A percentile compares a stretch with the other conserved stretches of the same genome.
These are phyloP conservation scores for Lissocephala sabroskyi DNA, from an alignment of 2,888 invertebrate species.

Conservation along the genomic window DNA sequence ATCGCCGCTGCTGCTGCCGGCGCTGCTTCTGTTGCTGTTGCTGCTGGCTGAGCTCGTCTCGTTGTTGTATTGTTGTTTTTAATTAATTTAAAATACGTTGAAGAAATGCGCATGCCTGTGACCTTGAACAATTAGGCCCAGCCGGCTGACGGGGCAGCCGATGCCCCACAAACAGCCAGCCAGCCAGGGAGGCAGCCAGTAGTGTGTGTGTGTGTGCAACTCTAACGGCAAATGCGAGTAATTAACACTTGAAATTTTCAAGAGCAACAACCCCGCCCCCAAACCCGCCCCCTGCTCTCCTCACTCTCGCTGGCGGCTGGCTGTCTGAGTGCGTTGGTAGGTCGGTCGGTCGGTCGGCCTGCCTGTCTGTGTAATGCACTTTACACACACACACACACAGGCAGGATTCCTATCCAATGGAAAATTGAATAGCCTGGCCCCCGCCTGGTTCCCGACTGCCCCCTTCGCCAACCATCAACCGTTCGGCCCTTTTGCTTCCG, in stretches of 20 bases:
- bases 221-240: constrained; percentile 41
- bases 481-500: background rate
- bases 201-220: constrained; percentile 22
- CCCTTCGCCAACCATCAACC: background rate
- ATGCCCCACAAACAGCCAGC: constrained; percentile 41
- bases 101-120: constrained; percentile 63
- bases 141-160: constrained; percentile 29
- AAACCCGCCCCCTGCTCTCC: constrained; percentile 5
- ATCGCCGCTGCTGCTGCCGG: constrained; percentile 13
- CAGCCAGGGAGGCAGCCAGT: constrained; percentile 35
- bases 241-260: constrained; percentile 62
- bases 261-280: constrained; percentile 42
- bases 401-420: too few species aligned
- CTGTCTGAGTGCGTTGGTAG: constrained; percentile 21
- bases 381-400: constrained; percentile 25
- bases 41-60: constrained; percentile 7
- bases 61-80: constrained; percentile 41
- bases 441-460: constrained; percentile 1
- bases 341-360: constrained; percentile 1
- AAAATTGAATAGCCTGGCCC: constrained; percentile 34
- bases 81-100: constrained; percentile 60
- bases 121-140: constrained; percentile 61
- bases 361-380: constrained; percentile 32
- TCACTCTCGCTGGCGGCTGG: background rate
- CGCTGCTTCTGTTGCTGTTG: constrained; percentile 10